These are phyloP conservation scores for Plagodis pulveraria DNA, from an alignment of 2,888 invertebrate genomes.

Conservation along the genomic window DNA sequence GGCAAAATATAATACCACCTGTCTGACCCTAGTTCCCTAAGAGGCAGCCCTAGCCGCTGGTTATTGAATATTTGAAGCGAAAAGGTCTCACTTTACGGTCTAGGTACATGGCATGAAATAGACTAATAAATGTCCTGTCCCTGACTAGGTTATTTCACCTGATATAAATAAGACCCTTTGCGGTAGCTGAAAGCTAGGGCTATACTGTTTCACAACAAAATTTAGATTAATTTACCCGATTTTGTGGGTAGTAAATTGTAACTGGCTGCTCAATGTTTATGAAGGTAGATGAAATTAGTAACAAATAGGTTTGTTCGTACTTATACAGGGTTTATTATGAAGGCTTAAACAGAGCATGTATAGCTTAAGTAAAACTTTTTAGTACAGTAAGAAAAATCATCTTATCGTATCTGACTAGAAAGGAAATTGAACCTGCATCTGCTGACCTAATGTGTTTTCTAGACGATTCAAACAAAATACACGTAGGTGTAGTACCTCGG, in stretches of 20 bases:
- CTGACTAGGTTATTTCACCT: constrained; percentile 19
- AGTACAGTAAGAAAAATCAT: too few relatives aligned
- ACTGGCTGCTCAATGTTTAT: neutral
- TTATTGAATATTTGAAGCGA: constrained; percentile 26
- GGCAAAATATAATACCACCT: too few relatives aligned
- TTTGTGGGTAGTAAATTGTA: neutral
- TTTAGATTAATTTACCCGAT: constrained; percentile 11
- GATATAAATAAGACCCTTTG: constrained; percentile 27
- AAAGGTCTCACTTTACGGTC: constrained; percentile 29
- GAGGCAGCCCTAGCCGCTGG: constrained; percentile 14
- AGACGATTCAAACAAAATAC: too few relatives aligned
- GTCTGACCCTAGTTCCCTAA: neutral
- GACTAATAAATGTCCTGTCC: constrained; percentile 29
- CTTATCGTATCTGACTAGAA: too few relatives aligned
- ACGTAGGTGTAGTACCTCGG: too few relatives aligned
- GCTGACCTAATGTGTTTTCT: too few relatives aligned
- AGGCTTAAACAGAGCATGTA: too few relatives aligned
- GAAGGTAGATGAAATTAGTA: neutral
- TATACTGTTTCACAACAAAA: constrained; percentile 7
- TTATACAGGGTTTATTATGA: too few relatives aligned
- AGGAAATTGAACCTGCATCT: too few relatives aligned
- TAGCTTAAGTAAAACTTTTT: too few relatives aligned
- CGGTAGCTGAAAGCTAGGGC: neutral
- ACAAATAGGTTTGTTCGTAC: too few relatives aligned
- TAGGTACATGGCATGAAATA: constrained; percentile 25